A percentile compares a stretch with the other conserved stretches of the same genome.
phyloP scores from a whole-genome alignment of 2,888 invertebrate genomes.

The Trypoxylon attenuatum region DNA sequence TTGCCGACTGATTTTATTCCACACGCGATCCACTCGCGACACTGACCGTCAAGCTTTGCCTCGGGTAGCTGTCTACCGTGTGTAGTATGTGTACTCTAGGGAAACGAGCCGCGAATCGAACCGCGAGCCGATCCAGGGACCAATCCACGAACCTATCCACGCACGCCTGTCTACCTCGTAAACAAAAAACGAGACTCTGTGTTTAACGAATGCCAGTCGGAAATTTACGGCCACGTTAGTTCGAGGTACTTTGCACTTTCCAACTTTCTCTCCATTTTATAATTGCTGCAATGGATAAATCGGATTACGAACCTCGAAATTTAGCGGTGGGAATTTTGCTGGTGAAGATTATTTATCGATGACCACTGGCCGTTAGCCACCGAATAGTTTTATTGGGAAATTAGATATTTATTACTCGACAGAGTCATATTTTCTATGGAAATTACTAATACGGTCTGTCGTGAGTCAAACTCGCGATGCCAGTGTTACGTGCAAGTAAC shows the following conservation, averaged over 20 bases:
- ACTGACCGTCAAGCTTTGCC: slow-evolving; percentile 11
- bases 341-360: too few species aligned
- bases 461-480: too few species aligned
- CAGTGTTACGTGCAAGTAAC: too few species aligned
- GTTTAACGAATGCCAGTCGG: slow-evolving; percentile 18
- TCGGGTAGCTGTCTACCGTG: slow-evolving; percentile 11
- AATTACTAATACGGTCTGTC: too few species aligned
- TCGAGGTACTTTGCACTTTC: slow-evolving; percentile 2
- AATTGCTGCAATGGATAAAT: slow-evolving; percentile 27
- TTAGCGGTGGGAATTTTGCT: too few species aligned
- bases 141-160: too few species aligned
- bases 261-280: slow-evolving; percentile 37
- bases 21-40: slow-evolving; percentile 24
- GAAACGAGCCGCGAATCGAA: slow-evolving; percentile 21
- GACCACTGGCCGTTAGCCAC: too few species aligned
- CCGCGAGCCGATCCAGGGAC: too few species aligned
- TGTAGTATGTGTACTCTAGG: slow-evolving; percentile 25
- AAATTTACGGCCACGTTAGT: slow-evolving; percentile 32
- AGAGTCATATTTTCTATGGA: too few species aligned
- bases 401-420: too few species aligned
- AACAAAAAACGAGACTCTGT: slow-evolving; percentile 9
- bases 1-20: slow-evolving; percentile 1
- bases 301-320: too few species aligned
- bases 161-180: not conserved
- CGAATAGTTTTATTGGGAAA: too few species aligned